Conservation (phyloP, 2,113 vertebrate species). For the Epinephelus lanceolatus region DNA sequence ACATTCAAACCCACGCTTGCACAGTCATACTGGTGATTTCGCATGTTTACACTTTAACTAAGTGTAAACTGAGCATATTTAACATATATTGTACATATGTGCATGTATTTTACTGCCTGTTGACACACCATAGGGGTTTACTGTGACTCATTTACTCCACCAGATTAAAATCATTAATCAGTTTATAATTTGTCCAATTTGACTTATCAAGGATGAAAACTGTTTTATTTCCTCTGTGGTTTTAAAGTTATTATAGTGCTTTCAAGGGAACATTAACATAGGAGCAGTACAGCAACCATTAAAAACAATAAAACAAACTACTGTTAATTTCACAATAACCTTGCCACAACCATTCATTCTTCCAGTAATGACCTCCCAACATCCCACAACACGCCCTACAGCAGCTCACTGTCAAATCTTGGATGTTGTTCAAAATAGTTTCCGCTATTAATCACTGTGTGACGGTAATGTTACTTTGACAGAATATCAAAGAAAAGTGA, state of each 20-base stretch:
- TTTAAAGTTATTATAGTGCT: neutral
- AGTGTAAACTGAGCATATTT: neutral
- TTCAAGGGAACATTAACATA: neutral
- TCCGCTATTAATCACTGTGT: neutral
- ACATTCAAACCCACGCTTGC: neutral
- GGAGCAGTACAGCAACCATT: neutral
- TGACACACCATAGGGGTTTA: neutral
- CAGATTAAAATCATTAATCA: neutral
- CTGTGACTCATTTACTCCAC: neutral
- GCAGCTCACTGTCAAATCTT: neutral
- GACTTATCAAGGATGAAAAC: neutral
- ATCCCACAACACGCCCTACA: neutral
- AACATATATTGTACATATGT: no score
- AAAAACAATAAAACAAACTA: neutral
- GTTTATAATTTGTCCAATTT: neutral
- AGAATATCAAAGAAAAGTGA: neutral
- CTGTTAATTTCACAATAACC: neutral
- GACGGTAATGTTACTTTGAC: neutral
- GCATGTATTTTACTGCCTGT: neutral
- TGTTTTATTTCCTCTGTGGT: neutral
- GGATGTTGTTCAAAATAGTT: slow-evolving; percentile 15
- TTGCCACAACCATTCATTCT: neutral
- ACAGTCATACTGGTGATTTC: neutral
- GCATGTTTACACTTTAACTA: neutral
- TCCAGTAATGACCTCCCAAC: neutral